Base-by-base conservation (phyloP, 2,113 vertebrate species). In the Odontophorus gujanensis region DNA sequence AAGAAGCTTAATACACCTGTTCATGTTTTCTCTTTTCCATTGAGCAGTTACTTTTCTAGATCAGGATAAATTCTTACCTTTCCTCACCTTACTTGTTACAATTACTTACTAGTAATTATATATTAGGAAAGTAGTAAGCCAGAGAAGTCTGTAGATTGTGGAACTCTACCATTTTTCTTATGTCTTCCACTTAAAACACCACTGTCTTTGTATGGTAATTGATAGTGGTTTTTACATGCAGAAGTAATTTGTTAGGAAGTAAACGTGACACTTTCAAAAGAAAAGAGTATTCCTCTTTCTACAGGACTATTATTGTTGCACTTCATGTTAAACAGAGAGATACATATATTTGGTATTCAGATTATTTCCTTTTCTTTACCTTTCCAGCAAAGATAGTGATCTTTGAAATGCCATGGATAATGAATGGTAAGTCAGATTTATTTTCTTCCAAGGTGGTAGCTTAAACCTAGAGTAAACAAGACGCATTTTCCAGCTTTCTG, bases 371-470 rank as follows among this genome's bases (percentile, higher is more conserved):
- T 22, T 87, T 91, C 40, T 83, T 78, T 79, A 53, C 89, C 40
- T 98, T 97, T 98, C 75, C 96, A 99, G 99, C 99, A 90, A 99
- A 99, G 97, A 99, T 99, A 97, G 98, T 99, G 86, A 98, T 99
- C 74, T 99, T 99, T 93, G 99, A 99, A 96, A 99, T 99, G 99
- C 99, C 99, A 32, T 99, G 99, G 99, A 99, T 99, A 96, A 99
- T 99, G 99, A 99, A 99, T 6, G 99, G 99, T 99, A 93, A 99
- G 98, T 95, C 62, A 20, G 11, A 13, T 38, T 68, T 36, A 13
- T 16, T 40, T 32, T 8, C 11, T 24, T 30, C 26, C 69, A 3
- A 2, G 7, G 13, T 68, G 13, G 3, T 51, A 63, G n/a, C 25
- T 61, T 25, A 61, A 81, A 73, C 21, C 28, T 40, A 69, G 11